Evolutionary conservation across 2,797 vertebrate genomes (phyloP).

Genomic region (Otolemur crassicaudatus): DNA sequence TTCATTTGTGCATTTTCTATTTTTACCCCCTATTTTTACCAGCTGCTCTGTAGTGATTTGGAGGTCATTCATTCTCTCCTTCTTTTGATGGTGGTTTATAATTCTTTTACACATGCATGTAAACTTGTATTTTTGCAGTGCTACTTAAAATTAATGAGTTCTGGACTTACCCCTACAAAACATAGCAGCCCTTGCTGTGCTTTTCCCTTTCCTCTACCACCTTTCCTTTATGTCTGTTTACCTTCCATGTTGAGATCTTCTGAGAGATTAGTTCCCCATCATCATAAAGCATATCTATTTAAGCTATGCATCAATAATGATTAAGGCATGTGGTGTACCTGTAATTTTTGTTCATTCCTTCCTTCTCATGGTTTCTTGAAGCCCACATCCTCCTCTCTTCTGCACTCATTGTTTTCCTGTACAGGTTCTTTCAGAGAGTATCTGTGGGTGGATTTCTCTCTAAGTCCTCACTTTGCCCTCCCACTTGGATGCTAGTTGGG

Average conservation of each 20-base stretch:
- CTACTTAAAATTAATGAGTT: background rate
- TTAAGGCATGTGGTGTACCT: background rate
- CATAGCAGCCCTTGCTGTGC: background rate
- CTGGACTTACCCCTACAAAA: background rate
- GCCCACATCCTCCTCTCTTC: background rate
- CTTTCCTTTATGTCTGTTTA: background rate
- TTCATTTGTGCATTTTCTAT: background rate
- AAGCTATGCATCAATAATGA: background rate
- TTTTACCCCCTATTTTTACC: background rate
- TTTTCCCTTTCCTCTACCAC: background rate
- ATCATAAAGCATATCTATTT: background rate
- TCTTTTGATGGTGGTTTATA: background rate
- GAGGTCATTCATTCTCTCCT: background rate
- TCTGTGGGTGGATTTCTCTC: slow-evolving; percentile 57
- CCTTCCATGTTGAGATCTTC: background rate
- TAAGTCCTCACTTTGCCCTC: background rate
- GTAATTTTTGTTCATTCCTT: background rate
- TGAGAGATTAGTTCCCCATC: background rate
- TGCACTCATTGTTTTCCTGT: slow-evolving; percentile 32
- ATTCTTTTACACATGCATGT: background rate
- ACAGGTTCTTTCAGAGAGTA: slow-evolving; percentile 14
- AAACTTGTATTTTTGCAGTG: background rate
- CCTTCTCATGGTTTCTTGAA: background rate
- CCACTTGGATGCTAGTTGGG: slow-evolving; percentile 19
- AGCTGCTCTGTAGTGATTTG: background rate